Evolutionary conservation across 1,140 invertebrate genomes (phyloP).

Genomic region (Dryas iulia): DNA sequence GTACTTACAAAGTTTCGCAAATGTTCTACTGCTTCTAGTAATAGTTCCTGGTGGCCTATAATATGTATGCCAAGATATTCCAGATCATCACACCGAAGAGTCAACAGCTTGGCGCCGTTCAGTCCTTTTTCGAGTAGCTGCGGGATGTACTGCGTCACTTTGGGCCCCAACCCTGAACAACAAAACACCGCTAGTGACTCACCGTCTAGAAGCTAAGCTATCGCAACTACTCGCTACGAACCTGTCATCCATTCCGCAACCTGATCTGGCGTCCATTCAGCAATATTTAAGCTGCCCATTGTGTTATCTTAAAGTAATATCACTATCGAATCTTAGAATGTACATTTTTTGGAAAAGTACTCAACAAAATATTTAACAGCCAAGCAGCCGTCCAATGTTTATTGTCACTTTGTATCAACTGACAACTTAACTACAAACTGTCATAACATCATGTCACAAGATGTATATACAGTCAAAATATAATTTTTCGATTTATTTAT

Average conservation of each 20-base stretch:
- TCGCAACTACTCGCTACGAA: conserved; percentile 33
- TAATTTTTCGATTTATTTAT: not conserved
- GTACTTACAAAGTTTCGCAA: conserved; percentile 91
- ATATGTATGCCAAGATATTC: conserved; percentile 91
- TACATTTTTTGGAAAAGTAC: conserved; percentile 30
- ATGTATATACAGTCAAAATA: conserved; percentile 3
- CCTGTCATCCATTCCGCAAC: conserved; percentile 96
- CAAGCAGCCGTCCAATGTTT: conserved; percentile 30
- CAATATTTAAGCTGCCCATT: conserved; percentile 92
- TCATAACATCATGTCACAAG: conserved; percentile 15
- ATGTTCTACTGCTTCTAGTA: conserved; percentile 94
- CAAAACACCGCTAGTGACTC: conserved; percentile 46
- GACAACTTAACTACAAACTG: conserved; percentile 9
- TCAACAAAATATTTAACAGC: conserved; percentile 19
- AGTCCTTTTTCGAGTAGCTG: conserved; percentile 90
- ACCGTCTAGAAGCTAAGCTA: conserved; percentile 36
- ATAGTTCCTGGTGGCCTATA: conserved; percentile 95
- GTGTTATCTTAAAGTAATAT: conserved; percentile 22
- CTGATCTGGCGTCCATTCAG: conserved; percentile 95
- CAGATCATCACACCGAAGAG: conserved; percentile 91
- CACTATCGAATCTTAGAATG: conserved; percentile 15
- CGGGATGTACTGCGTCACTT: conserved; percentile 89
- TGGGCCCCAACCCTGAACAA: conserved; percentile 88
- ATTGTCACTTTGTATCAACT: conserved; percentile 27
- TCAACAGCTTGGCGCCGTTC: conserved; percentile 90